Evolutionary conservation across 2,113 vertebrate genomes (phyloP), one percentile per base, ranked within the genome.

Genomic region (Ancistrus triradiatus): DNA sequence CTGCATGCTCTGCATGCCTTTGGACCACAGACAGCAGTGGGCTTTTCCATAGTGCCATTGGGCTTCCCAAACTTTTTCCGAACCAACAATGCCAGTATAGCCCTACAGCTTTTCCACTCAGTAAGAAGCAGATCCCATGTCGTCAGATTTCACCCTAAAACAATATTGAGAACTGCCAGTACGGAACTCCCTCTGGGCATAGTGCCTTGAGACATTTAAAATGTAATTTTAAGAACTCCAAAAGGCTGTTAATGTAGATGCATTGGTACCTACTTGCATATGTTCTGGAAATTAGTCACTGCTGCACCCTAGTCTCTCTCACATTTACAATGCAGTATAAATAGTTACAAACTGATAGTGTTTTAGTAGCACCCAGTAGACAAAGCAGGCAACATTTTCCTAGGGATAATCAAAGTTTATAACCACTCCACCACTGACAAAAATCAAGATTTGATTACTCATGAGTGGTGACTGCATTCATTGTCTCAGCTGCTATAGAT

Each of bases 131-230:
- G 60, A 33, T 79, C 74, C 65, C 51, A 10, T 52, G 70, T 82
- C 78, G 80, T 84, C 75, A 83, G 78, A 81, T 85, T 82, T 79
- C 77, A 74, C 58, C 58, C 79, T 77, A 47, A 80, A 83, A 84
- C 78, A 83, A 85, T 78, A 75, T 66, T 48, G 40, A 69, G 63
- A 71, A 63, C 51, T 73, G 80, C 59, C 25, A 59, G 84, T 57
- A 83, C 81, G 85, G 84, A 81, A 68, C 67, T 75, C 73, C 67
- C 52, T 51, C 63, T 9, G 58, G 25, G 51, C 9, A 2, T 38
- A 56, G 57, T 49, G 55, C 24, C 68, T 74, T 61, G 60, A 55
- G 17, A 40, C 28, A 56, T 60, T 47, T 44, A 63, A 40, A 4
- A 24, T 40, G 11, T 60, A 0, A 10, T 68, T 84, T 79, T 81